Base-by-base conservation (phyloP, 1,140 invertebrate species). In the Penaeus chinensis region DNA sequence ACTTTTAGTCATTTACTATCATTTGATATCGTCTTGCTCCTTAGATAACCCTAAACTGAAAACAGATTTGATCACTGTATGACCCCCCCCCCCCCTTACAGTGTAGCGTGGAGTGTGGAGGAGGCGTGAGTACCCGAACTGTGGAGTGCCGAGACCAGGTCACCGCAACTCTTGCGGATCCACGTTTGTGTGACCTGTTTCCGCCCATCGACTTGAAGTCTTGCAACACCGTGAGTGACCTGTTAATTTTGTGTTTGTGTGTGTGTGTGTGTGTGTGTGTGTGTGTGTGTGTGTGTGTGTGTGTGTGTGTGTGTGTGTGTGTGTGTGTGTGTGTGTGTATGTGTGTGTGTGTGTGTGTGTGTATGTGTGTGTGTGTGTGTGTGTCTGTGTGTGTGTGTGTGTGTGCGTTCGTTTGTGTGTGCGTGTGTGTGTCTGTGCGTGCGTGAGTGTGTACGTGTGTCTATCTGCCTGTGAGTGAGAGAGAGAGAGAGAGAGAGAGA, bases 81-180 rank as follows among this genome's bases (percentile, higher is more conserved):
- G 13, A 42, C 0, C 3, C 8, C 24, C 10, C 24, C 62, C 18
- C 16, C n/a, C 71, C 37, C 24, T 27, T 42, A 65, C 80, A 87
- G 86, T 87, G 86, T 24, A 87, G 60, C n/a, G 86, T 63, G 60
- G 80, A 87, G 60, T 87, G 86, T 82, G 86, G 80, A 1, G 86
- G 80, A 11, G 86, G 86, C 20, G 60, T 54, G 60, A 61, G 65
- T 47, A 62, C 37, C 7, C 32, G 86, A 18, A 65, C 37, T 63
- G 71, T 66, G 27, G n/a, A 47, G 22, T 87, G 86, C 20, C 22
- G 63, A 42, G 81, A 81, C 3, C 27, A 66, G 27, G 62, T 63
- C 60, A 65, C 24, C 61, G 54, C 11, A 20, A 63, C 71, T 19
- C 77, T 32, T 18, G 86, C 82, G 5, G 54, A 82, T 32, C 80